Conservation (phyloP, 2,113 vertebrate genomes). For the Galeopterus variegatus region DNA sequence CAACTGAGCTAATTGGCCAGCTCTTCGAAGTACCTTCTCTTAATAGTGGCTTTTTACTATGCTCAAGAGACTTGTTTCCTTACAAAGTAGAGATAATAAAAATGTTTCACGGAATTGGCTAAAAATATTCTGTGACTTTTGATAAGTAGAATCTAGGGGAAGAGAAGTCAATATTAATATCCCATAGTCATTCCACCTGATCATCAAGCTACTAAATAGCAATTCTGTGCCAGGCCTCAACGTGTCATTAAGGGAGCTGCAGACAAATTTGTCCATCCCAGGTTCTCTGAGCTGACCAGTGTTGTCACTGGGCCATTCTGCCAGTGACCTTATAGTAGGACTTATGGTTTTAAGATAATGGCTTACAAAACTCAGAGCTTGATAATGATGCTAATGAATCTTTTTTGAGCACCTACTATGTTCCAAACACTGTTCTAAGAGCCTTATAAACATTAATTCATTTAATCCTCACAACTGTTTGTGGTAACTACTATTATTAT, state of each 20-base stretch:
- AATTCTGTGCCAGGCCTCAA: background rate
- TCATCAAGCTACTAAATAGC: background rate
- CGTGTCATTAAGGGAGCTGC: background rate
- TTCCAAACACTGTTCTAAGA: background rate
- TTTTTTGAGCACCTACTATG: background rate
- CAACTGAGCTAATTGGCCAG: too few relatives aligned
- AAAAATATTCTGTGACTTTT: constrained; percentile 16
- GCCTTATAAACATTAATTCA: constrained; percentile 6
- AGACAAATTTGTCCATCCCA: background rate
- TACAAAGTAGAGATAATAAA: constrained; percentile 20
- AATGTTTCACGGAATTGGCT: background rate
- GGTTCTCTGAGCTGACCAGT: background rate
- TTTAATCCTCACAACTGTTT: constrained; percentile 24
- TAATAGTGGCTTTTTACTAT: background rate
- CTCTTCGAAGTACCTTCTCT: too few relatives aligned
- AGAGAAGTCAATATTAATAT: background rate
- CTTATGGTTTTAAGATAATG: background rate
- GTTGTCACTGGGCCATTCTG: background rate
- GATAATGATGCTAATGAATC: background rate
- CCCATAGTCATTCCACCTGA: background rate
- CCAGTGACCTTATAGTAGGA: background rate
- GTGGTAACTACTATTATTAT: background rate
- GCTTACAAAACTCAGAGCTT: constrained; percentile 42
- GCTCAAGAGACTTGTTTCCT: background rate
- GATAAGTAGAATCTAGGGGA: background rate